phyloP scores from a whole-genome alignment of 2,888 invertebrate genomes.

The Rhyacophila evoluta region DNA sequence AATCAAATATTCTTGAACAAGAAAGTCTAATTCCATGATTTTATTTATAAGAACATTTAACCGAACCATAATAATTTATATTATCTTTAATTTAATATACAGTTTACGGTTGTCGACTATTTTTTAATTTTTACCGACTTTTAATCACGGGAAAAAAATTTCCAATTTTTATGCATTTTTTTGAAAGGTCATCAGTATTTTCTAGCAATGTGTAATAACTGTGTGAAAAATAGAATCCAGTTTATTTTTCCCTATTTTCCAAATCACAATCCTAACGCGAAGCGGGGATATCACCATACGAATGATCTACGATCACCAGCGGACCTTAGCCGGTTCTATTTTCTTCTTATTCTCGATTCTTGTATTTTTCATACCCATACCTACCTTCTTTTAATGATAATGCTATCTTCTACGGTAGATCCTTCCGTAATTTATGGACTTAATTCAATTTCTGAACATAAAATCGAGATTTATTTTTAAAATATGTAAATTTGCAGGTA shows the following conservation, averaged over 20 bases:
- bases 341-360: constrained; percentile 35
- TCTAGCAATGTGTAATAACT: neutral
- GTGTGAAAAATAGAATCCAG: constrained; percentile 1
- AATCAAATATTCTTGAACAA: too few relatives aligned
- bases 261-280: neutral
- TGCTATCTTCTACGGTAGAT: constrained; percentile 49
- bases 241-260: constrained; percentile 29
- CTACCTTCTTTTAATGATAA: constrained; percentile 48
- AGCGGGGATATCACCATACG: constrained; percentile 41
- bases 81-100: too few relatives aligned
- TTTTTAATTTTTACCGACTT: too few relatives aligned
- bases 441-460: constrained; percentile 28
- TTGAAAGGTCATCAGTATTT: neutral
- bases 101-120: too few relatives aligned
- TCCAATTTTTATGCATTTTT: neutral
- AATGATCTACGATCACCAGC: constrained; percentile 47
- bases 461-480: constrained; percentile 36
- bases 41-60: too few relatives aligned
- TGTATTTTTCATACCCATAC: constrained; percentile 51
- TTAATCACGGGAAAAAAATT: too few relatives aligned
- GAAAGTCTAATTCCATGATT: too few relatives aligned
- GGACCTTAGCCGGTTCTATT: constrained; percentile 39
- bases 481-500: constrained; percentile 35
- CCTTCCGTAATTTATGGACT: constrained; percentile 48
- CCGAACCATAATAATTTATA: too few relatives aligned